A percentile compares a stretch with the other conserved stretches of the same genome.
Evolutionary conservation across 2,797 vertebrate genomes (phyloP).

Genomic region (Sebastolobus altivelis): DNA sequence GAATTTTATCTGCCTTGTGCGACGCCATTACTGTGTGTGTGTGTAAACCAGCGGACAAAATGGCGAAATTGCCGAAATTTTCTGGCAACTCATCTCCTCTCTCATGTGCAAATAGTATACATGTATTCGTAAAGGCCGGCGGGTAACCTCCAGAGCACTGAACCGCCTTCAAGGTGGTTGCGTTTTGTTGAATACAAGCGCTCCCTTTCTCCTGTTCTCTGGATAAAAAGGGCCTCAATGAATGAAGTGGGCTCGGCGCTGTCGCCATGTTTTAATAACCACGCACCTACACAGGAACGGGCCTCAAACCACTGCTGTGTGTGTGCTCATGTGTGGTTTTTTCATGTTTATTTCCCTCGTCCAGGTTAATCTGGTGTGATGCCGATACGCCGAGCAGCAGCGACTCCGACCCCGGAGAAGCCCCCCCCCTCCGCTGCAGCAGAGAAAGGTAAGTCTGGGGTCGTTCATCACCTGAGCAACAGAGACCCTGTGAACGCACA

Average conservation of each 20-base stretch:
- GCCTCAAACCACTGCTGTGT: not conserved
- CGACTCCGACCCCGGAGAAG: constrained; percentile 90
- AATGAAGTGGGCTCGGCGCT: constrained; percentile 68
- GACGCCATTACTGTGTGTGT: constrained; percentile 88
- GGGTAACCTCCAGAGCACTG: too few relatives aligned
- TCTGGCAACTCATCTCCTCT: constrained; percentile 14
- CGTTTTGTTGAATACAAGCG: not conserved
- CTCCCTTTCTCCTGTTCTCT: constrained; percentile 1
- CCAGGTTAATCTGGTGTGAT: constrained; percentile 81
- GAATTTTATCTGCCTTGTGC: constrained; percentile 78
- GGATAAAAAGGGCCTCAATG: constrained; percentile 56
- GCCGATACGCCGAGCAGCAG: constrained; percentile 94
- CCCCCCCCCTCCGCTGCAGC: constrained; percentile 87
- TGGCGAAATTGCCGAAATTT: constrained; percentile 79
- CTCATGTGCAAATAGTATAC: not conserved
- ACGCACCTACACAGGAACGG: not conserved
- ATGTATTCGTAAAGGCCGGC: not conserved
- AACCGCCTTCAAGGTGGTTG: not conserved
- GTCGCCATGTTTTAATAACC: constrained; percentile 11
- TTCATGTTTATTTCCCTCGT: not conserved
- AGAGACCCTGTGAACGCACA: constrained; percentile 42
- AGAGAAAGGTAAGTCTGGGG: constrained; percentile 86
- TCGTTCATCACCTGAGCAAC: constrained; percentile 10
- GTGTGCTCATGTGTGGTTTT: not conserved
- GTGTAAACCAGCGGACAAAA: constrained; percentile 85